Percentiles rank a stretch among this genome's conserved stretches.
phyloP scores from a whole-genome alignment of 2,888 invertebrate species.

The Caenorhabditis angaria region DNA sequence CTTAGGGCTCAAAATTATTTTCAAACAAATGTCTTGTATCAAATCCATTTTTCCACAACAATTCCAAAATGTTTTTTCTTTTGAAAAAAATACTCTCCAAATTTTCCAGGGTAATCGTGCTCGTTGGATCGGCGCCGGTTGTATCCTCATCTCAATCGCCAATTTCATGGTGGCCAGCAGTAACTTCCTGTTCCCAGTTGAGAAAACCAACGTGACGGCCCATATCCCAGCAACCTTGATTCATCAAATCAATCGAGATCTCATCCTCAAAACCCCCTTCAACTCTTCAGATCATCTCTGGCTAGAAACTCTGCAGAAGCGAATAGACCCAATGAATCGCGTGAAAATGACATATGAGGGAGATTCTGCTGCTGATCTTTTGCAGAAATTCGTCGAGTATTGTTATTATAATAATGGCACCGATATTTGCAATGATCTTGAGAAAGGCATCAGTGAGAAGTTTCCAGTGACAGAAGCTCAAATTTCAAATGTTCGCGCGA shows the following conservation, averaged over 20 bases:
- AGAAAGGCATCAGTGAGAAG: slow-evolving; percentile 30
- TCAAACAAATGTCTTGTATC: no score
- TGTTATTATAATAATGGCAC: slow-evolving; percentile 32
- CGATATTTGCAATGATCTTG: slow-evolving; percentile 27
- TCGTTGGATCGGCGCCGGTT: slow-evolving; percentile 71
- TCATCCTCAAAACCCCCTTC: no score
- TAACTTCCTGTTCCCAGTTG: slow-evolving; percentile 69
- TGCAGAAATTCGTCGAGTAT: slow-evolving; percentile 36
- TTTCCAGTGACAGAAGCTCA: slow-evolving; percentile 36
- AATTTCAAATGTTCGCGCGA: slow-evolving; percentile 45
- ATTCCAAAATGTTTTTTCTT: no score
- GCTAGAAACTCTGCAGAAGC: slow-evolving; percentile 30
- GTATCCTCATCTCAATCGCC: slow-evolving; percentile 69
- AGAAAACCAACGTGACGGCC: slow-evolving; percentile 48
- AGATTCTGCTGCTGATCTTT: slow-evolving; percentile 24
- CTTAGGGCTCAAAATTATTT: no score
- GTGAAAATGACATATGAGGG: slow-evolving; percentile 38
- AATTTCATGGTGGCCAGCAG: slow-evolving; percentile 69
- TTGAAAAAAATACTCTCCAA: no score
- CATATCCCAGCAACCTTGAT: slow-evolving; percentile 43
- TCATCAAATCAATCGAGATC: slow-evolving; percentile 44
- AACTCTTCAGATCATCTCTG: slow-evolving; percentile 26
- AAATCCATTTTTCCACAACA: no score
- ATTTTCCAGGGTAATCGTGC: slow-evolving; percentile 66
- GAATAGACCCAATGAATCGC: slow-evolving; percentile 32